Evolutionary conservation across 1,140 invertebrate species (phyloP).

Genomic region (Octopus bimaculoides): DNA sequence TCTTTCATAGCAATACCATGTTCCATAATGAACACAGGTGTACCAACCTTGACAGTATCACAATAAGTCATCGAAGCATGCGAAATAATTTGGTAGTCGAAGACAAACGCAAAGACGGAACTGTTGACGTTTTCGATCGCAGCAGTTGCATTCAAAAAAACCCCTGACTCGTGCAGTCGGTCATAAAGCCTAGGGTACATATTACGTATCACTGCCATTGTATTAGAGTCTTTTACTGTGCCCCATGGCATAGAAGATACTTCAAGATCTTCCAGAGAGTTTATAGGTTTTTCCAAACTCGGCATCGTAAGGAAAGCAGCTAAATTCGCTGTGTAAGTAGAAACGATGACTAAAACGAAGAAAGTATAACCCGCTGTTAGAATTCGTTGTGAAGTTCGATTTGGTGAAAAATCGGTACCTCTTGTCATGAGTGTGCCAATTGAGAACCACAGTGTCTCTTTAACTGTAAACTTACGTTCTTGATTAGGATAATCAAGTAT

Average conservation of each 20-base stretch:
- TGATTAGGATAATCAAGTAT: conserved; percentile 36
- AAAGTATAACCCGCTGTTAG: conserved; percentile 50
- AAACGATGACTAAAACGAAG: conserved; percentile 52
- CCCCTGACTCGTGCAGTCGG: conserved; percentile 31
- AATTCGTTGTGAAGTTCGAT: conserved; percentile 45
- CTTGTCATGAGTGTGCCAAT: conserved; percentile 43
- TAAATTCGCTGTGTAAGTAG: conserved; percentile 54
- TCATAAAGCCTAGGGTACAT: conserved; percentile 32
- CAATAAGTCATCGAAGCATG: conserved; percentile 40
- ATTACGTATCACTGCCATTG: conserved; percentile 42
- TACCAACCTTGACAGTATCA: conserved; percentile 34
- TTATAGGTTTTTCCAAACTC: conserved; percentile 42
- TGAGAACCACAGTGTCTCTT: conserved; percentile 39
- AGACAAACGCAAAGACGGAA: conserved; percentile 41
- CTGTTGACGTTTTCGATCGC: conserved; percentile 26
- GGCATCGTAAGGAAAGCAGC: conserved; percentile 53
- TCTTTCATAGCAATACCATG: conserved; percentile 46
- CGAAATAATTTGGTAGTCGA: conserved; percentile 47
- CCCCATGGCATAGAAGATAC: conserved; percentile 34
- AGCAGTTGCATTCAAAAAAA: conserved; percentile 31
- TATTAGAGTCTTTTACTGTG: conserved; percentile 46
- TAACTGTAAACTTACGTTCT: conserved; percentile 33
- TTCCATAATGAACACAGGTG: conserved; percentile 43
- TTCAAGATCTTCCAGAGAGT: conserved; percentile 44
- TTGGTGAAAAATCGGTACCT: conserved; percentile 49